These are phyloP conservation scores for Prosapia bicincta DNA, from an alignment of 2,888 invertebrate species.

Conservation along the genomic window DNA sequence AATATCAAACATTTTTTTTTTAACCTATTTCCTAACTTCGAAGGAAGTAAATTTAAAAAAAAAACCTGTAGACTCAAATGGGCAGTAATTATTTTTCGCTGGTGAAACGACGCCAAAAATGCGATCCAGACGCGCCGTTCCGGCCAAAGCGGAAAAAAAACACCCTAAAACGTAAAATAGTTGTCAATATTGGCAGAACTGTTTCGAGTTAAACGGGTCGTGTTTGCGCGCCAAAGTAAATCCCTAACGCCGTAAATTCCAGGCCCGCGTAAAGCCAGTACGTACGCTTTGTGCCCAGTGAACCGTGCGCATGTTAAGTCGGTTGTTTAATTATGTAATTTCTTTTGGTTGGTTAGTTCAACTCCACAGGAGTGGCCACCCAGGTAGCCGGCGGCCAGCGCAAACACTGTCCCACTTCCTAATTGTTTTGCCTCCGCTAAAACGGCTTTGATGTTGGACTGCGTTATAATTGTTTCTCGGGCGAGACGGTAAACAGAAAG, in stretches of 20 bases:
- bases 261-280: background rate
- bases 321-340: conserved; percentile 26
- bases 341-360: conserved; percentile 10
- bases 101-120: too few relatives aligned
- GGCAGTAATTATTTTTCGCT: too few relatives aligned
- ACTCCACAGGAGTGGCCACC: background rate
- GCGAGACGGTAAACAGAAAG: background rate
- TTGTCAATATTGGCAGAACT: background rate
- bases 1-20: too few relatives aligned
- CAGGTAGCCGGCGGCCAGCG: background rate
- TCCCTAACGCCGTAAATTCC: background rate
- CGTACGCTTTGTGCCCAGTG: background rate
- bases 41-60: too few relatives aligned
- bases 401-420: background rate
- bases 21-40: too few relatives aligned
- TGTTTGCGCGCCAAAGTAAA: background rate
- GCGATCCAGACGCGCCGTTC: too few relatives aligned
- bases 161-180: background rate
- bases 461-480: background rate
- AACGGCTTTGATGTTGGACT: conserved; percentile 13
- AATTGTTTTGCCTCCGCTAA: background rate
- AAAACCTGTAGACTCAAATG: too few relatives aligned
- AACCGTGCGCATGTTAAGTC: background rate
- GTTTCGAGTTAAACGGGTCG: background rate
- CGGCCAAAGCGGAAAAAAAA: too few relatives aligned